Percentiles rank a stretch among this genome's conserved stretches.
Evolutionary conservation across 1,140 invertebrate genomes (phyloP).

Genomic region (Caerostris darwini): DNA sequence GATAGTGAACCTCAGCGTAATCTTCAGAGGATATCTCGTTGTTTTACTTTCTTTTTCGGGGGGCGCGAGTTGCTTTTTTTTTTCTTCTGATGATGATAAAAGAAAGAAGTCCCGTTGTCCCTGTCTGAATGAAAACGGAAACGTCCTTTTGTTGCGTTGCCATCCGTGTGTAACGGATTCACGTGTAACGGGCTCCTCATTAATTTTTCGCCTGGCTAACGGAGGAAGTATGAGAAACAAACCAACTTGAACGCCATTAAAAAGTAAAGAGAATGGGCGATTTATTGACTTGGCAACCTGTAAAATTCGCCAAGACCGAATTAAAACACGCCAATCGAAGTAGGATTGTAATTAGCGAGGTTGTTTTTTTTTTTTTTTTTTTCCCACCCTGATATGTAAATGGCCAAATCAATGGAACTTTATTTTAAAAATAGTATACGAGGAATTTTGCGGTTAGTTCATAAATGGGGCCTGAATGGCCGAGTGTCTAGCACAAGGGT

Average conservation of each 20-base stretch:
- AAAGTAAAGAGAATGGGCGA: background rate
- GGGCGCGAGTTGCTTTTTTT: background rate
- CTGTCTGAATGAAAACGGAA: conserved; percentile 38
- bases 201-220: conserved; percentile 71
- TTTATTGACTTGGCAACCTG: background rate
- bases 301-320: background rate
- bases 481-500: too few species aligned
- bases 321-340: background rate
- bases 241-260: conserved; percentile 49
- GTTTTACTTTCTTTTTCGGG: conserved; percentile 16
- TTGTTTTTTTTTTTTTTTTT: background rate
- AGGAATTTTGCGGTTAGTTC: too few species aligned
- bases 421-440: background rate
- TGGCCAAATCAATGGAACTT: background rate
- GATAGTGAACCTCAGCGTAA: background rate
- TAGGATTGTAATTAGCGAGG: background rate
- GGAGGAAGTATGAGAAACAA: conserved; percentile 61
- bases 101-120: background rate
- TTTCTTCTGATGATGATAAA: background rate
- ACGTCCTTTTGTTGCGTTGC: conserved; percentile 24
- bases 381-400: background rate
- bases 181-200: conserved; percentile 61
- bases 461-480: too few species aligned
- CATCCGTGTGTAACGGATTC: conserved; percentile 72
- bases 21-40: conserved; percentile 18